These are phyloP conservation scores for Hypotaenidia okinawae DNA, from an alignment of 2,797 vertebrate species.

Conservation along the genomic window DNA sequence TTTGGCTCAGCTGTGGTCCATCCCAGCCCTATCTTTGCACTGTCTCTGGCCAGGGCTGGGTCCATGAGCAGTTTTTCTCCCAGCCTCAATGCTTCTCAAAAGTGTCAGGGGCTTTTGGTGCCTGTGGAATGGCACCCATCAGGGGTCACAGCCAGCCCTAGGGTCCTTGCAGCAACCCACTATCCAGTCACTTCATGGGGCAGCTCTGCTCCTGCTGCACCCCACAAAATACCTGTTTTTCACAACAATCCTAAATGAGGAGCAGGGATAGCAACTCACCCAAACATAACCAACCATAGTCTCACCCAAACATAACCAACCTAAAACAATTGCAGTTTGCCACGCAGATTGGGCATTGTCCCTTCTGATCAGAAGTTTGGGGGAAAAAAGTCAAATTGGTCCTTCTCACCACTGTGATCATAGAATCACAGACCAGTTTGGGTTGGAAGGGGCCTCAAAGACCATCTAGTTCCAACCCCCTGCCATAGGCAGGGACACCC, in stretches of 20 bases:
- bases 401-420: neutral
- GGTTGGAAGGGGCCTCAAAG: no score
- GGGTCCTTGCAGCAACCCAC: neutral
- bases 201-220: neutral
- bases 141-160: neutral
- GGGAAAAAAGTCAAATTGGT: neutral
- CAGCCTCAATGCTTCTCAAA: neutral
- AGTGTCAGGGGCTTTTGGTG: neutral
- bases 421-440: no score
- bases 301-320: no score
- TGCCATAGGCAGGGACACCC: no score
- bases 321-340: fast-evolving
- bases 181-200: neutral
- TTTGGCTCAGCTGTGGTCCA: neutral
- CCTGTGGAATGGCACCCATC: fast-evolving
- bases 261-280: neutral
- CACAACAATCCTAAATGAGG: neutral
- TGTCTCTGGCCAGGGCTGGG: neutral
- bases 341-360: fast-evolving
- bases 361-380: neutral
- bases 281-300: no score
- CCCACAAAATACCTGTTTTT: neutral
- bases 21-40: neutral
- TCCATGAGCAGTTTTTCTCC: neutral
- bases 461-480: no score